These are phyloP conservation scores for Nomada goodeniana DNA, from an alignment of 2,888 invertebrate species.

Conservation along the genomic window DNA sequence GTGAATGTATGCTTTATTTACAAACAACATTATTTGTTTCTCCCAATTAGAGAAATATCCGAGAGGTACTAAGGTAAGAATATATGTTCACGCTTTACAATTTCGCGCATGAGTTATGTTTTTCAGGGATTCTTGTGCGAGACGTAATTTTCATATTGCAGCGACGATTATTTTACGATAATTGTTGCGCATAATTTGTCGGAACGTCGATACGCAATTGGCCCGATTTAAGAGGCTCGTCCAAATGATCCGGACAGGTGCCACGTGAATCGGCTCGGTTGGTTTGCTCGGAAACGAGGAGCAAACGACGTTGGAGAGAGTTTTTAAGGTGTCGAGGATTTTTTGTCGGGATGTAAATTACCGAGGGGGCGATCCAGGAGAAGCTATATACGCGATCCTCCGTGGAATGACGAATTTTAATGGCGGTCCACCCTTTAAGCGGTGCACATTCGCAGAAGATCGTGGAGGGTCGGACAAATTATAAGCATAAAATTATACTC, in stretches of 20 bases:
- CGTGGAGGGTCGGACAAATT: not conserved
- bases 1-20: too few relatives aligned
- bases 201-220: not conserved
- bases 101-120: too few relatives aligned
- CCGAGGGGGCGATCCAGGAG: not conserved
- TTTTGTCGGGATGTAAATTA: slow-evolving; percentile 41
- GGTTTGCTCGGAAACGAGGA: slow-evolving; percentile 41
- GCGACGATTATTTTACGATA: too few relatives aligned
- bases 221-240: slow-evolving; percentile 29
- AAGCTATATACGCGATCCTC: not conserved
- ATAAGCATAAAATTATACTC: too few relatives aligned
- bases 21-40: too few relatives aligned
- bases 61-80: too few relatives aligned
- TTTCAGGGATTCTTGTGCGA: too few relatives aligned
- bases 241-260: slow-evolving; percentile 35
- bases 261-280: slow-evolving; percentile 17
- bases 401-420: slow-evolving; percentile 24
- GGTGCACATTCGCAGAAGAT: not conserved
- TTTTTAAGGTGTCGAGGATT: slow-evolving; percentile 41
- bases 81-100: too few relatives aligned
- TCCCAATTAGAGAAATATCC: too few relatives aligned
- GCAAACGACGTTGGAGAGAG: slow-evolving; percentile 35
- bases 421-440: not conserved
- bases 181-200: not conserved
- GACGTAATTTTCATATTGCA: too few relatives aligned